phyloP scores from a whole-genome alignment of 2,113 vertebrate genomes.

The Scomber colias region DNA sequence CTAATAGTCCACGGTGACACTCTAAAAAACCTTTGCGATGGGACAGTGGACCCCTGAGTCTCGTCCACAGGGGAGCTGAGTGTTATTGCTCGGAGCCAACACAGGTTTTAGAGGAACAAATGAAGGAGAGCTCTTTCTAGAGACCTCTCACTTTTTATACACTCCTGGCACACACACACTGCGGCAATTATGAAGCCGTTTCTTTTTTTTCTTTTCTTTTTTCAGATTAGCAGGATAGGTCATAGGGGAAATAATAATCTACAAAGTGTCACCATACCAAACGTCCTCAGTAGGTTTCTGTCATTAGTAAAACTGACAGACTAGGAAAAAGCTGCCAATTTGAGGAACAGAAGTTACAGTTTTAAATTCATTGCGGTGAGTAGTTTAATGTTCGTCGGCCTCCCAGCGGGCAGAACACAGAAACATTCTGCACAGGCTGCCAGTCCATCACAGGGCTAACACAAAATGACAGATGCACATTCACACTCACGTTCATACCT shows the following conservation, averaged over 20 bases:
- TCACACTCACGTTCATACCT: no score
- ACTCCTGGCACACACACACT: constrained; percentile 3
- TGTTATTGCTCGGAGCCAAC: constrained; percentile 45
- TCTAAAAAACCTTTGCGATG: constrained; percentile 46
- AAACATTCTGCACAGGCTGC: background rate
- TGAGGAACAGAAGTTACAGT: background rate
- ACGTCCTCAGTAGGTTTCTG: background rate
- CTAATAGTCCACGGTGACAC: constrained; percentile 40
- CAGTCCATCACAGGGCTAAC: background rate
- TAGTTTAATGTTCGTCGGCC: background rate
- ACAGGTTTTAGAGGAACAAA: constrained; percentile 25
- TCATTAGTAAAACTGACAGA: background rate
- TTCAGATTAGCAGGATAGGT: constrained; percentile 10
- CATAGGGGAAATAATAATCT: constrained; percentile 18
- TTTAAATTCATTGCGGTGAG: background rate
- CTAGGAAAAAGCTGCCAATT: background rate
- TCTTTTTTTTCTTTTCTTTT: constrained; percentile 1
- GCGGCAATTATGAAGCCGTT: no score
- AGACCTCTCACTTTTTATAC: background rate
- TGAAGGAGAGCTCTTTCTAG: constrained; percentile 18
- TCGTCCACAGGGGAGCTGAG: constrained; percentile 26
- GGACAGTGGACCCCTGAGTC: constrained; percentile 37
- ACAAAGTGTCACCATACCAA: constrained; percentile 14
- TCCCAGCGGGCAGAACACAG: background rate
- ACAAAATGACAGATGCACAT: no score